A percentile compares a stretch with the other conserved stretches of the same genome.
Evolutionary conservation across 2,113 vertebrate species (phyloP).

Genomic region (Ptychochromis oligacanthus): DNA sequence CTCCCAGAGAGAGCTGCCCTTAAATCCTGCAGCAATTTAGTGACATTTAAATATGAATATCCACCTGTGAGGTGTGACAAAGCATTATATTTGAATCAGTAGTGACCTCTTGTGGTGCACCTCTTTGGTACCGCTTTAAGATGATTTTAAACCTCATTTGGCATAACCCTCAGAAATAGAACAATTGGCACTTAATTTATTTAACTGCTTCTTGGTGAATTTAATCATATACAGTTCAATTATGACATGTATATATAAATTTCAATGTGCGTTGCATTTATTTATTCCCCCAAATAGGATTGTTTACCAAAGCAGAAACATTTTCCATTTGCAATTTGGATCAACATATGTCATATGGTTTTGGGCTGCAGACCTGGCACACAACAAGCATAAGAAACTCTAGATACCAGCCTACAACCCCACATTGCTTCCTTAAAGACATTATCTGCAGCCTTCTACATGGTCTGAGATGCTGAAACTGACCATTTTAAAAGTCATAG

Average conservation of each 20-base stretch:
- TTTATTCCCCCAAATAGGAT: neutral
- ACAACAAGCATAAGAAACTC: accelerated
- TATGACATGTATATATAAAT: neutral
- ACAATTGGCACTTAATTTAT: neutral
- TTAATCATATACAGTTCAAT: too few relatives aligned
- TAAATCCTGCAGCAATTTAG: too few relatives aligned
- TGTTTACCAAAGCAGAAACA: neutral
- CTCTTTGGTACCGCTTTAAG: neutral
- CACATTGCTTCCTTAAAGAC: neutral
- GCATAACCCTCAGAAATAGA: neutral
- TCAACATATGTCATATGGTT: neutral
- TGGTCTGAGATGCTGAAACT: neutral
- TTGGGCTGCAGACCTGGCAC: neutral
- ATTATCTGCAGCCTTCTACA: neutral
- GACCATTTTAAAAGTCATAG: neutral
- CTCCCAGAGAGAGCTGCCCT: neutral
- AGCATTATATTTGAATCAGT: neutral
- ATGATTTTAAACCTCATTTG: neutral
- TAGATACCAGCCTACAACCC: neutral
- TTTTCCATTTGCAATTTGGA: neutral
- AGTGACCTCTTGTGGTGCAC: slow-evolving; percentile 37
- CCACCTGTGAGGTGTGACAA: neutral
- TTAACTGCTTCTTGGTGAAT: neutral
- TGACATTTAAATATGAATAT: neutral
- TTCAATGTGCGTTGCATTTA: neutral